Conservation (phyloP, 2,888 invertebrate genomes). For the Periphyllus acericola region DNA sequence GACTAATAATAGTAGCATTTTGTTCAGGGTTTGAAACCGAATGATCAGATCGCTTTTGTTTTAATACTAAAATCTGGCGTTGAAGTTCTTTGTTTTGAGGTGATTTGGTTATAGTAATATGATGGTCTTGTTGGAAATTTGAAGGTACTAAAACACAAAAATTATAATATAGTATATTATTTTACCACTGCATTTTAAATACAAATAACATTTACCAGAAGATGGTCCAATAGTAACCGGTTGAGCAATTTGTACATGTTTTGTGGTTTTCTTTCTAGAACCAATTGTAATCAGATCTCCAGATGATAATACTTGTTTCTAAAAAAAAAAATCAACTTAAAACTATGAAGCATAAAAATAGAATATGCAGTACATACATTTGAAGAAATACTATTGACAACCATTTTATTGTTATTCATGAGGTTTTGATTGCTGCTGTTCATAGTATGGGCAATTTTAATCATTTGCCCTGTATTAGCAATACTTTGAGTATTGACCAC, state of each 20-base stretch:
- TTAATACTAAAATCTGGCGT: slow-evolving; percentile 42
- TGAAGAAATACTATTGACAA: slow-evolving; percentile 35
- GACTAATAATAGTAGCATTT: background rate
- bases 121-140: slow-evolving; percentile 47
- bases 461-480: slow-evolving; percentile 38
- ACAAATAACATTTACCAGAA: slow-evolving; percentile 26
- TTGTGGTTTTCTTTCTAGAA: slow-evolving; percentile 39
- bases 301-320: slow-evolving; percentile 48
- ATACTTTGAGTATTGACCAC: slow-evolving; percentile 21
- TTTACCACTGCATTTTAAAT: background rate
- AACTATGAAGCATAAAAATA: background rate
- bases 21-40: slow-evolving; percentile 25
- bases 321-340: slow-evolving; percentile 8
- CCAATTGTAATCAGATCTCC: slow-evolving; percentile 51
- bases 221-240: slow-evolving; percentile 40
- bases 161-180: background rate
- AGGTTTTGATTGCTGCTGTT: slow-evolving; percentile 44
- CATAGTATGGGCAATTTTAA: slow-evolving; percentile 13
- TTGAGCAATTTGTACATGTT: slow-evolving; percentile 47
- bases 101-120: slow-evolving; percentile 31
- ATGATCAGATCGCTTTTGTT: slow-evolving; percentile 48
- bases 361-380: slow-evolving; percentile 15
- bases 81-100: slow-evolving; percentile 51
- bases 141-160: slow-evolving; percentile 19
- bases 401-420: slow-evolving; percentile 35